Conservation (phyloP, 2,113 vertebrate genomes). For the Promerops cafer region DNA sequence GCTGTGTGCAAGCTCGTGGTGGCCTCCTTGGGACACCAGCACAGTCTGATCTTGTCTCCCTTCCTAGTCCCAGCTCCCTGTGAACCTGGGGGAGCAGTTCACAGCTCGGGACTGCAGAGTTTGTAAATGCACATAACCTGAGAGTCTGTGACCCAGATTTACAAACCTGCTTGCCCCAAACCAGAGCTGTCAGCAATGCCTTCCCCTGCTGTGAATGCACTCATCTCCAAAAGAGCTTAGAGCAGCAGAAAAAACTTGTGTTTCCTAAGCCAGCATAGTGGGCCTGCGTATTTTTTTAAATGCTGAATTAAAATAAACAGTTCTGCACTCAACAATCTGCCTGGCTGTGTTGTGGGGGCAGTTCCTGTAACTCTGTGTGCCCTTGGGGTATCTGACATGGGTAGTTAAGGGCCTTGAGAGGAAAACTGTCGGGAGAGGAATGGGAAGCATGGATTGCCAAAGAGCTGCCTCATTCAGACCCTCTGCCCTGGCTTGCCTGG, state of each 20-base stretch:
- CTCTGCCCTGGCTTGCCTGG: background rate
- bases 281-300: background rate
- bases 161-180: background rate
- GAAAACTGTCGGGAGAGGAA: background rate
- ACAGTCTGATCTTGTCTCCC: rapidly evolving
- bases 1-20: background rate
- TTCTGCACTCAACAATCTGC: background rate
- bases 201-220: background rate
- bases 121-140: background rate
- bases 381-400: background rate
- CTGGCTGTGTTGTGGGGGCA: background rate
- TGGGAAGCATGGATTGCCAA: background rate
- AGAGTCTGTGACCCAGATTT: background rate
- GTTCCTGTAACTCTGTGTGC: background rate
- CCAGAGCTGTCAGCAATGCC: background rate
- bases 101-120: rapidly evolving
- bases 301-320: background rate
- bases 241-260: slow-evolving; percentile 5
- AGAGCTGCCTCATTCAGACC: background rate
- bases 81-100: background rate
- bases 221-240: background rate
- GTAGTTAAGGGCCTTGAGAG: background rate
- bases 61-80: background rate
- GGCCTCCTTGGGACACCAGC: background rate
- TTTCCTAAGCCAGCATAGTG: background rate